Conservation (phyloP, 2,797 vertebrate species). For the Rhinoraja longicauda region DNA sequence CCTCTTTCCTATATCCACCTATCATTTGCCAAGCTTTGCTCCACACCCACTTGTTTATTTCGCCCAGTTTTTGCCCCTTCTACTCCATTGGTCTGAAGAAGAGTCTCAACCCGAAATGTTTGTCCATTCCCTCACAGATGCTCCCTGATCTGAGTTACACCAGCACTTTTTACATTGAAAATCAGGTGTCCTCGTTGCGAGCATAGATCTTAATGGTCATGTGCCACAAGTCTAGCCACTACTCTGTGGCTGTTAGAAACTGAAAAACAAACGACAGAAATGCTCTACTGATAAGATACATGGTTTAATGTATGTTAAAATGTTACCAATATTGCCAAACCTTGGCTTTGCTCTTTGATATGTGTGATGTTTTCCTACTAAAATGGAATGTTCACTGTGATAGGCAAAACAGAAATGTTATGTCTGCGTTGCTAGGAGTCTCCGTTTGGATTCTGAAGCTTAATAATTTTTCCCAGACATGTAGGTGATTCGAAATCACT, state of each 20-base stretch:
- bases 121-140: no score
- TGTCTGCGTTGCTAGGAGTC: background rate
- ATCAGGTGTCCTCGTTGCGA: background rate
- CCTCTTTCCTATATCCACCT: no score
- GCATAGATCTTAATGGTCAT: no score
- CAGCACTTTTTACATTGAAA: background rate
- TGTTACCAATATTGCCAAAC: background rate
- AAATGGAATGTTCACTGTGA: background rate
- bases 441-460: background rate
- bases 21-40: no score
- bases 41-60: no score
- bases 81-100: no score
- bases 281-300: background rate
- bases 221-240: background rate
- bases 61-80: no score
- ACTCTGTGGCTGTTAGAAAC: background rate
- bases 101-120: no score
- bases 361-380: background rate
- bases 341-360: background rate
- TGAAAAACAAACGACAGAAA: background rate
- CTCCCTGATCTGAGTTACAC: no score
- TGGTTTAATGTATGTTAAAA: background rate
- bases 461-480: background rate
- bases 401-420: background rate
- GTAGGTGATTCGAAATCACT: background rate